Conservation (phyloP, 2,888 invertebrate species). For the Diaperis boleti region DNA sequence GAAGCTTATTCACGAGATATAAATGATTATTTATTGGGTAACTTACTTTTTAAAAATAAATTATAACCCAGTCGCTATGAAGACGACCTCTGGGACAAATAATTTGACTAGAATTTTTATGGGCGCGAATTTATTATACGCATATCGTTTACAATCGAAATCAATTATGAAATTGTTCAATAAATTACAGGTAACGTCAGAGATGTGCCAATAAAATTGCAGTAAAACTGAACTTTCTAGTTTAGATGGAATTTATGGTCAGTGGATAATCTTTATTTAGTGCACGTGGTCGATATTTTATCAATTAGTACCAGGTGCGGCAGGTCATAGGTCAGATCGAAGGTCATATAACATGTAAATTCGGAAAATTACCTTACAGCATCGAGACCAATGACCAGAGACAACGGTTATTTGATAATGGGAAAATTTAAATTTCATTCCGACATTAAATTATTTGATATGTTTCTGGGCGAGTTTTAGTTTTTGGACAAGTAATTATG, state of each 20-base stretch:
- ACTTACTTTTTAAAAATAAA: background rate
- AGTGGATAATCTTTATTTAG: constrained; percentile 56
- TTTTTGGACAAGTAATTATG: too few relatives aligned
- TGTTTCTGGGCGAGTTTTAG: background rate
- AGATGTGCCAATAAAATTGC: constrained; percentile 47
- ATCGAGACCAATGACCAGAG: constrained; percentile 31
- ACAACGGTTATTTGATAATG: constrained; percentile 28
- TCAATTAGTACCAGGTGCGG: constrained; percentile 61
- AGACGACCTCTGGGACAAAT: constrained; percentile 5
- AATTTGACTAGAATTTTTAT: constrained; percentile 25
- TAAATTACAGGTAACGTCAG: constrained; percentile 35
- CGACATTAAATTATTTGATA: background rate
- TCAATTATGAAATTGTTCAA: constrained; percentile 40
- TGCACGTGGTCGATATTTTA: constrained; percentile 60
- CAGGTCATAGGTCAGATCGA: constrained; percentile 55
- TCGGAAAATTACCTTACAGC: constrained; percentile 37
- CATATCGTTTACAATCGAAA: constrained; percentile 32
- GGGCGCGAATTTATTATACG: constrained; percentile 20
- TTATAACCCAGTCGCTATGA: background rate
- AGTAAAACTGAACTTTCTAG: constrained; percentile 44
- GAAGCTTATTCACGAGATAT: background rate
- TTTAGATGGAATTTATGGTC: constrained; percentile 49
- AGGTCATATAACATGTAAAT: constrained; percentile 49
- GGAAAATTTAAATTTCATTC: constrained; percentile 16
- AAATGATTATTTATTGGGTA: background rate